phyloP scores from a whole-genome alignment of 2,888 invertebrate species.

The Agriopis leucophaearia region DNA sequence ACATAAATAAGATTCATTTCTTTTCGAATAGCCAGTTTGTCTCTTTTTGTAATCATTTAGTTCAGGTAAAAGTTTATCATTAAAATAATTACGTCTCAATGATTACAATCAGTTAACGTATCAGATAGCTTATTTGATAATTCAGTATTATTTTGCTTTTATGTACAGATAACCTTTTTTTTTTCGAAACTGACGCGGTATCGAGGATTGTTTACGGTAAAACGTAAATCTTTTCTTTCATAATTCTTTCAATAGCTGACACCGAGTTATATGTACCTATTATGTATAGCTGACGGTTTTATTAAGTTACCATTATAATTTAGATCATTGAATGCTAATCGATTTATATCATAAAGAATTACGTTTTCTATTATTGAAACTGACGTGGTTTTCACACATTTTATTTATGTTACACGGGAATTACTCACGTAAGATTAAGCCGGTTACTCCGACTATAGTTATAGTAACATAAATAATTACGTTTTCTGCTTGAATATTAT shows the following conservation, averaged over 20 bases:
- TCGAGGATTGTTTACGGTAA: constrained; percentile 28
- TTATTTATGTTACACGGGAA: too few species aligned
- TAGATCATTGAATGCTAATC: constrained; percentile 42
- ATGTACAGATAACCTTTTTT: constrained; percentile 18
- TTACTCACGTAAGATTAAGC: too few species aligned
- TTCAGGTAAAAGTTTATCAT: constrained; percentile 34
- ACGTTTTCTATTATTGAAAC: too few species aligned
- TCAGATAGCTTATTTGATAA: constrained; percentile 27
- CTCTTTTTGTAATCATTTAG: not conserved
- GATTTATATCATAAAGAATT: constrained; percentile 28
- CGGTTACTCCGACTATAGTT: too few species aligned
- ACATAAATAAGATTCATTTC: constrained; percentile 28
- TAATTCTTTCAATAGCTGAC: constrained; percentile 34
- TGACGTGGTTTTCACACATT: too few species aligned
- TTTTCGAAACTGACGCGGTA: constrained; percentile 19
- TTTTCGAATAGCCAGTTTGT: not conserved
- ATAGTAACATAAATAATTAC: constrained; percentile 34
- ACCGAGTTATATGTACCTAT: too few species aligned
- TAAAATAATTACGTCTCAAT: constrained; percentile 35
- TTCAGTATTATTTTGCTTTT: constrained; percentile 22
- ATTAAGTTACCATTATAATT: constrained; percentile 43
- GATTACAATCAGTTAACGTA: constrained; percentile 37
- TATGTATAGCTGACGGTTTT: constrained; percentile 38
- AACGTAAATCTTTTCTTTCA: constrained; percentile 36
- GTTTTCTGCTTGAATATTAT: constrained; percentile 17